phyloP scores from a whole-genome alignment of 2,113 vertebrate species.

The Triplophysa tibetana region DNA sequence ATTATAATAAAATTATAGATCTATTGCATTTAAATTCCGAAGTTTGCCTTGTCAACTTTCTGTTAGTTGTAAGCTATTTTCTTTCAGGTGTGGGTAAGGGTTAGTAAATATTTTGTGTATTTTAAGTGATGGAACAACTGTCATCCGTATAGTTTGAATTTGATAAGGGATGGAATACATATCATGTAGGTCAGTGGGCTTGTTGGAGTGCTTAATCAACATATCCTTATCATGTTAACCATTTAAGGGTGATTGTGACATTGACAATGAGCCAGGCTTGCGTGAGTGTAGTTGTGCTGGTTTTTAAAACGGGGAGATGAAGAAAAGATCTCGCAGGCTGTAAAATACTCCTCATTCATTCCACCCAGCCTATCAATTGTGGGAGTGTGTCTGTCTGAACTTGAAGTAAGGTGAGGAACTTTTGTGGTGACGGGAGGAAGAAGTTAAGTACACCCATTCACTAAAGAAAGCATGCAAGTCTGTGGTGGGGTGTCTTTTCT shows the following conservation, averaged over 20 bases:
- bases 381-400: constrained; percentile 9
- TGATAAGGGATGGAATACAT: neutral
- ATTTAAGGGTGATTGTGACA: constrained; percentile 25
- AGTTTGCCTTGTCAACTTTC: too few species aligned
- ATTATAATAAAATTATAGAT: neutral
- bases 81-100: too few species aligned
- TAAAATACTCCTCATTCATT: neutral
- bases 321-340: neutral
- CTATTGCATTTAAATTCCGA: neutral
- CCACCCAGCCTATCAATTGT: neutral
- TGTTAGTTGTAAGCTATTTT: too few species aligned
- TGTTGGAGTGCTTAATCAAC: constrained; percentile 56
- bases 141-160: neutral
- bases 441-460: neutral
- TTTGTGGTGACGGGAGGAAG: constrained; percentile 4
- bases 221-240: neutral
- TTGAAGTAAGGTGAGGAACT: constrained; percentile 17
- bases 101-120: neutral
- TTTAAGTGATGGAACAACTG: constrained; percentile 30
- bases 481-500: neutral
- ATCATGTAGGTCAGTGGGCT: constrained; percentile 58
- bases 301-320: neutral
- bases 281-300: neutral
- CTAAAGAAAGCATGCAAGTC: neutral
- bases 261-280: neutral